Base-by-base conservation (phyloP, 2,113 vertebrate genomes). In the Progne subis region DNA sequence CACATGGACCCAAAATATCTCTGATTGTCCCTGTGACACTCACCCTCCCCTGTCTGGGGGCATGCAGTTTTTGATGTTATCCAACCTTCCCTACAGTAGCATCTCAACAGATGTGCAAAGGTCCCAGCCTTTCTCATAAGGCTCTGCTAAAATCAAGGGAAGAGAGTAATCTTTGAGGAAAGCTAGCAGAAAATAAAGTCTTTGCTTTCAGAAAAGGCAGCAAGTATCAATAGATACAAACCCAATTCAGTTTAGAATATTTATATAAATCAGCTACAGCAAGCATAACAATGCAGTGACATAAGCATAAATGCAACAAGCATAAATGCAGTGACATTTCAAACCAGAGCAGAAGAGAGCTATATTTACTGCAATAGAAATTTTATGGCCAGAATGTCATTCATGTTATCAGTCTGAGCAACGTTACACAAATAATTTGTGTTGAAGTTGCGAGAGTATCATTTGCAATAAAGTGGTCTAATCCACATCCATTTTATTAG, bases 31-130 rank as follows among this genome's bases (percentile, higher is more conserved):
- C 12, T 71, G 12, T 37, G 26, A 31, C 6, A 18, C 18, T 23
- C 39, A n/a, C 28, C 23, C 10, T 75, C 12, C 14, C 21, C 55
- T 61, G 12, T 11, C 29, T 26, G 29, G 7, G 59, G 44, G 7
- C 18, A 6, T 6, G 12, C 0, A 0, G 19, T 65, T 86, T 86
- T 65, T 70, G 19, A 37, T 5, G 2, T 47, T 83, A 70, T 34
- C 23, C 25, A 61, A 24, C 43, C 7, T n/a, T 74, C 83, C 43
- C 41, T 41, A 67, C 10, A 43, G 32, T 50, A 81, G 15, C 28
- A 57, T 47, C 43, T 24, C 46, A 53, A 18, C 10, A 91, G n/a
- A 15, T 61, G 21, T 50, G 21, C 6, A 53, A 71, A 84, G 39
- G 32, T 5, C 3, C 18, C 3, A 3, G 18, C 8, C 21, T 61